A percentile compares a stretch with the other conserved stretches of the same genome.
These are phyloP conservation scores for Cheilosia soror DNA, from an alignment of 2,888 invertebrate species.

Conservation along the genomic window DNA sequence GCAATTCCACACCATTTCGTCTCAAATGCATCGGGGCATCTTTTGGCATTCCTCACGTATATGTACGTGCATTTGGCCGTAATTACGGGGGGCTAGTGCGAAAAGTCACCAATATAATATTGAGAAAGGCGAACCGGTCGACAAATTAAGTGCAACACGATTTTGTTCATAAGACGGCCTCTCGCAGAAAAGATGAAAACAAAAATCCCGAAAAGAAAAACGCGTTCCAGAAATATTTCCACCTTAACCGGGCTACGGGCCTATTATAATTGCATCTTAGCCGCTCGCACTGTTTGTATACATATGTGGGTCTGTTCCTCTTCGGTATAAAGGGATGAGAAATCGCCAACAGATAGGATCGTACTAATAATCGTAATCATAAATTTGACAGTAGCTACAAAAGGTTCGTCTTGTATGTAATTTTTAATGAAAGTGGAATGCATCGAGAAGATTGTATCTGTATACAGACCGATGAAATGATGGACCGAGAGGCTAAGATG, in stretches of 20 bases:
- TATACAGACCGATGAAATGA: conserved; percentile 4
- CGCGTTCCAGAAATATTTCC: conserved; percentile 30
- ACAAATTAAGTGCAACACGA: conserved; percentile 31
- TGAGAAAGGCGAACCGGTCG: conserved; percentile 20
- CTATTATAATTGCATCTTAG: conserved; percentile 28
- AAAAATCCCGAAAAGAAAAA: conserved; percentile 40
- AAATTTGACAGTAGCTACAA: conserved; percentile 61
- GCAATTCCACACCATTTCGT: background rate
- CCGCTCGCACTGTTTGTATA: background rate
- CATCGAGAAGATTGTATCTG: conserved; percentile 23
- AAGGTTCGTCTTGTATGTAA: conserved; percentile 48
- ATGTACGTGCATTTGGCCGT: conserved; percentile 53
- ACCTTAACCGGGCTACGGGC: conserved; percentile 7
- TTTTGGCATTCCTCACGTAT: conserved; percentile 56
- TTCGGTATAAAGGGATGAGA: background rate
- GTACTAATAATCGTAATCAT: conserved; percentile 60
- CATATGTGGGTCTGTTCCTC: background rate
- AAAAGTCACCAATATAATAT: conserved; percentile 63
- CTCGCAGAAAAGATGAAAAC: conserved; percentile 31
- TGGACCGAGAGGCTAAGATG: background rate
- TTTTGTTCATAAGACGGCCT: background rate
- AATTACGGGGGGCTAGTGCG: conserved; percentile 65
- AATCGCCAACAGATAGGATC: background rate
- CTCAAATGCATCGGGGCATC: no score
- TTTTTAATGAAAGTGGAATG: conserved; percentile 27